Conservation (phyloP, 2,888 invertebrate species). For the Callyntrura sp. region DNA sequence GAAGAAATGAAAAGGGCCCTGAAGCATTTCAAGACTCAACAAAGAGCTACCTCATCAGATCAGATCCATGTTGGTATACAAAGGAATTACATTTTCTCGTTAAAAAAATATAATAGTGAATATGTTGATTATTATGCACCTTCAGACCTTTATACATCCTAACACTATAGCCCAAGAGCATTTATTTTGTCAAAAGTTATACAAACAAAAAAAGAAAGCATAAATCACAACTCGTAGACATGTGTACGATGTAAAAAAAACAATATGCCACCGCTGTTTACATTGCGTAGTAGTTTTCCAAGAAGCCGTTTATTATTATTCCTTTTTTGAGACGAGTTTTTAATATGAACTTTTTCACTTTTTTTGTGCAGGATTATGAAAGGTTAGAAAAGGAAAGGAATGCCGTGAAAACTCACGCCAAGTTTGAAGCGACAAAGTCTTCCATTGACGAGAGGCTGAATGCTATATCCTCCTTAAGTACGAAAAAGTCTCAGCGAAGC, state of each 20-base stretch:
- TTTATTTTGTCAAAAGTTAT: neutral
- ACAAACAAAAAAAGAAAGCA: neutral
- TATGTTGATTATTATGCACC: too few species aligned
- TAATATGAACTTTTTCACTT: conserved; percentile 44
- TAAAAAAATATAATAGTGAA: neutral
- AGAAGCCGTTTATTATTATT: neutral
- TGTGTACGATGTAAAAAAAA: neutral
- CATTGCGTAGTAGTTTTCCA: neutral
- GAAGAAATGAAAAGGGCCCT: conserved; percentile 77
- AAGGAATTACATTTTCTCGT: neutral
- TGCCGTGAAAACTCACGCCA: conserved; percentile 62
- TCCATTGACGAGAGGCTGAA: conserved; percentile 64
- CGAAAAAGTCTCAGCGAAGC: conserved; percentile 61
- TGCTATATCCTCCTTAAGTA: conserved; percentile 61
- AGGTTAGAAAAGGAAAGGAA: conserved; percentile 62
- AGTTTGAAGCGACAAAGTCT: conserved; percentile 67
- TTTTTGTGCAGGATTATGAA: conserved; percentile 54
- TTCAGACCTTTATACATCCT: too few species aligned
- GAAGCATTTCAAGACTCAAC: conserved; percentile 65
- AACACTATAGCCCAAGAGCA: too few species aligned
- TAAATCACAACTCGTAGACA: neutral
- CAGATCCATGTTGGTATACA: conserved; percentile 53
- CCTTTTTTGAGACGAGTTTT: neutral
- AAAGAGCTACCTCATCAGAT: conserved; percentile 44
- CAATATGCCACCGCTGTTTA: neutral